Conservation (phyloP, 2,113 vertebrate genomes). For the Gallinago undulata region DNA sequence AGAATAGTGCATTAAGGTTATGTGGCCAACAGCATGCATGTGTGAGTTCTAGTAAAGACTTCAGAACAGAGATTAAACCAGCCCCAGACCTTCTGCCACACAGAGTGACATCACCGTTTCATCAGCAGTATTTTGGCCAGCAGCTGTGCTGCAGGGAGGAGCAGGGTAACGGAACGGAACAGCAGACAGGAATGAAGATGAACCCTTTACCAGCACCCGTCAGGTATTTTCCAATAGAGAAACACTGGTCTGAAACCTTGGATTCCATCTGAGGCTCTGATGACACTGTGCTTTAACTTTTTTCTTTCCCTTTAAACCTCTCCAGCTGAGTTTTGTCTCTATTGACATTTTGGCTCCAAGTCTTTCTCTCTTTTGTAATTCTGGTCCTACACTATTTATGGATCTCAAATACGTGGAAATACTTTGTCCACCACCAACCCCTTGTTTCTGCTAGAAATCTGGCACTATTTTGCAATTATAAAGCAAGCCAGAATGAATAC, state of each 20-base stretch:
- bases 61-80: background rate
- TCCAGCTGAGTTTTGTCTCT: background rate
- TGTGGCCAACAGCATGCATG: background rate
- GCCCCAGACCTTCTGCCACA: background rate
- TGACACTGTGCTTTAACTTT: background rate
- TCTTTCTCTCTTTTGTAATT: background rate
- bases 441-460: background rate
- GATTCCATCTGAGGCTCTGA: background rate
- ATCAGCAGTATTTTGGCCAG: background rate
- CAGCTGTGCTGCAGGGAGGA: background rate
- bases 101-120: background rate
- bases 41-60: background rate
- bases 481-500: background rate
- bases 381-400: background rate
- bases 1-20: background rate
- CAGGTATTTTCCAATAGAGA: background rate
- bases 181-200: background rate
- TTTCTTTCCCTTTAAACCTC: background rate
- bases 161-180: background rate
- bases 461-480: background rate
- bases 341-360: background rate
- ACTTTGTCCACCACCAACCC: background rate
- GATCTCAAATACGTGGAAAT: background rate
- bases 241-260: background rate
- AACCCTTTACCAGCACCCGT: background rate